Percentiles rank a stretch among this genome's conserved stretches.
Conservation (phyloP, 2,113 vertebrate species). For the Catharus fuscescens region DNA sequence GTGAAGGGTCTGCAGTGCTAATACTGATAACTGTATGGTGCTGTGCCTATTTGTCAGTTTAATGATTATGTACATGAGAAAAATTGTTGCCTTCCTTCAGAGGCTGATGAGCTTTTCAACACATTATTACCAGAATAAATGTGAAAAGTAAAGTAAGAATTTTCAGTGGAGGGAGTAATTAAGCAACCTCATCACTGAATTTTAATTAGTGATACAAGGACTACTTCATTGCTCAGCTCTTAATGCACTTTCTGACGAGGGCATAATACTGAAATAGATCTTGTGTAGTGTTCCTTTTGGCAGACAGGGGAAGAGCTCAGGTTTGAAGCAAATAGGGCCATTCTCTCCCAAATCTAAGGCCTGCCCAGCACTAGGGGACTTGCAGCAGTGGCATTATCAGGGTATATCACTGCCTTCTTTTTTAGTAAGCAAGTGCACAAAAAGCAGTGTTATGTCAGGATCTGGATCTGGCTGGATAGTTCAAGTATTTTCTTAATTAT, state of each 20-base stretch:
- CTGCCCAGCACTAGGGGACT: not conserved
- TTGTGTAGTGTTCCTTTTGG: not conserved
- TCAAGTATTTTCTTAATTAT: not conserved
- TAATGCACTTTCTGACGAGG: constrained; percentile 45
- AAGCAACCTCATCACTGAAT: constrained; percentile 65
- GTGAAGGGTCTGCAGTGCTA: constrained; percentile 1
- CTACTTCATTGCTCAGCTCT: constrained; percentile 37
- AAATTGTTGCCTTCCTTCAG: constrained; percentile 53
- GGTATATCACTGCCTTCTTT: too few species aligned
- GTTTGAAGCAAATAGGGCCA: not conserved
- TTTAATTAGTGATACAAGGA: constrained; percentile 67
- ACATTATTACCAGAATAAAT: constrained; percentile 65
- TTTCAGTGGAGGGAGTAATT: constrained; percentile 67
- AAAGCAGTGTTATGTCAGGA: not conserved
- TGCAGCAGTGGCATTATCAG: not conserved
- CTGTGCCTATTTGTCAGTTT: constrained; percentile 66
- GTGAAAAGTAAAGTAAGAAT: constrained; percentile 68
- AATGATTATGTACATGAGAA: constrained; percentile 55
- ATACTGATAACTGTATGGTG: constrained; percentile 39
- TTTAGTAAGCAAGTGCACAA: not conserved
- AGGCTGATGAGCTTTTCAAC: constrained; percentile 62
- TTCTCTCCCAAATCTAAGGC: not conserved
- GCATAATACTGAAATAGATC: constrained; percentile 26
- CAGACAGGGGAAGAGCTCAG: not conserved
- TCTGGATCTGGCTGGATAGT: not conserved